Conservation (phyloP, 2,888 invertebrate species). For the Trichogramma evanescens region DNA sequence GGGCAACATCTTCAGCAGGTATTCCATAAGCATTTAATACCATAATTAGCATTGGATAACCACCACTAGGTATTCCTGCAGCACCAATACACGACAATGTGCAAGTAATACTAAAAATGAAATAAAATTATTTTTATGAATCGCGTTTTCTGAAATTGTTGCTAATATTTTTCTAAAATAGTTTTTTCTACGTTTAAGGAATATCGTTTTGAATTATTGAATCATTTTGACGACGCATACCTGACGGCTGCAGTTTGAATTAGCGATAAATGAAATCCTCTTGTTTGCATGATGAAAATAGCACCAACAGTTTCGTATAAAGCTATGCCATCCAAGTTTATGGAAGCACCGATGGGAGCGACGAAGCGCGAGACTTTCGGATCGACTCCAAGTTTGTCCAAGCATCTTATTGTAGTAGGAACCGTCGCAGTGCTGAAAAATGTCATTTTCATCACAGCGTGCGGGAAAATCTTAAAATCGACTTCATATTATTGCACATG, state of each 20-base stretch:
- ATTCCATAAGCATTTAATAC: slow-evolving; percentile 86
- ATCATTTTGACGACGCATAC: slow-evolving; percentile 48
- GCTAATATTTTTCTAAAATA: no score
- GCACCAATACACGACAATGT: slow-evolving; percentile 97
- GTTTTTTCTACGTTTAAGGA: no score
- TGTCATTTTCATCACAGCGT: no score
- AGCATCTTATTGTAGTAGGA: slow-evolving; percentile 87
- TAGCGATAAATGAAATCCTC: slow-evolving; percentile 73
- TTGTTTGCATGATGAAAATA: slow-evolving; percentile 91
- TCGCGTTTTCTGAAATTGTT: neutral
- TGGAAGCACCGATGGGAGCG: slow-evolving; percentile 93
- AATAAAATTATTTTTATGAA: neutral
- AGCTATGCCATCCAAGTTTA: slow-evolving; percentile 97
- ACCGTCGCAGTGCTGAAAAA: slow-evolving; percentile 77
- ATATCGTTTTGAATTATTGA: no score
- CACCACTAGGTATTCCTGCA: slow-evolving; percentile 93
- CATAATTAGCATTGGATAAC: slow-evolving; percentile 93
- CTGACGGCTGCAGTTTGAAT: slow-evolving; percentile 88
- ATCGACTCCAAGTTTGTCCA: slow-evolving; percentile 88
- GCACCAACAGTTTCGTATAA: slow-evolving; percentile 97
- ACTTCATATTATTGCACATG: no score
- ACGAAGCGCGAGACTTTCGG: slow-evolving; percentile 88
- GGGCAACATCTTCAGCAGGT: slow-evolving; percentile 81
- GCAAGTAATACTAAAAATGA: slow-evolving; percentile 72
- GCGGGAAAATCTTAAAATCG: no score